Percentiles rank a stretch among this genome's conserved stretches.
Conservation (phyloP, 2,888 invertebrate genomes). For the Thecocarcelia acutangulata region DNA sequence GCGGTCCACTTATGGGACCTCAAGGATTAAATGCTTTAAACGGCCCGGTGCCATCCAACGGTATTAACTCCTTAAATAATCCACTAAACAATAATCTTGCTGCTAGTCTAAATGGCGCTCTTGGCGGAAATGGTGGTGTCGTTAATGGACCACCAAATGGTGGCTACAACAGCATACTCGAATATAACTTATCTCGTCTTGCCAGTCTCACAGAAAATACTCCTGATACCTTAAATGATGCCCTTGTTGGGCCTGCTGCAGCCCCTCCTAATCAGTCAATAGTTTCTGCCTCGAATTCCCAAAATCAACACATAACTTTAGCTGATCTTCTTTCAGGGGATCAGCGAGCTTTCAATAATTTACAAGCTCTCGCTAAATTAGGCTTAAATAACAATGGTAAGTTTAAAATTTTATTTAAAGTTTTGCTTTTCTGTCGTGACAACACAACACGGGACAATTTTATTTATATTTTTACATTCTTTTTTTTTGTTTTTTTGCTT, state of each 20-base stretch:
- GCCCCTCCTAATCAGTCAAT: slow-evolving; percentile 73
- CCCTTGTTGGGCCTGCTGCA: slow-evolving; percentile 71
- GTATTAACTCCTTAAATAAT: slow-evolving; percentile 61
- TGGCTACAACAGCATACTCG: slow-evolving; percentile 87
- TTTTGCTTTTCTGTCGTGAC: slow-evolving; percentile 5
- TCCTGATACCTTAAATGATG: slow-evolving; percentile 81
- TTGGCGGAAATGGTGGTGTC: slow-evolving; percentile 68
- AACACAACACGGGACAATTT: slow-evolving; percentile 2
- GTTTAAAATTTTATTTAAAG: slow-evolving; percentile 68
- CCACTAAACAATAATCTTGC: slow-evolving; percentile 62
- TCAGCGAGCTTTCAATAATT: slow-evolving; percentile 91
- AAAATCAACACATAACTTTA: slow-evolving; percentile 87
- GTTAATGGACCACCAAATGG: slow-evolving; percentile 79
- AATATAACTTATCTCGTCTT: slow-evolving; percentile 92
- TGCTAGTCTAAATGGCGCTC: slow-evolving; percentile 63
- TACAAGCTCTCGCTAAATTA: slow-evolving; percentile 94
- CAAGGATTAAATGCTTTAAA: slow-evolving; percentile 67
- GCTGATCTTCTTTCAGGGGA: slow-evolving; percentile 89
- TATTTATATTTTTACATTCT: not conserved
- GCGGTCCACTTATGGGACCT: slow-evolving; percentile 61
- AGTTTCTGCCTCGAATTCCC: slow-evolving; percentile 82
- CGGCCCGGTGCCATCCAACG: slow-evolving; percentile 57
- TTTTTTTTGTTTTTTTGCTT: not conserved
- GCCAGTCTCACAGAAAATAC: slow-evolving; percentile 89
- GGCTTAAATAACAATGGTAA: slow-evolving; percentile 87